Percentiles rank a stretch among this genome's conserved stretches.
Conservation (phyloP, 2,797 vertebrate genomes). For the Catharus ustulatus region DNA sequence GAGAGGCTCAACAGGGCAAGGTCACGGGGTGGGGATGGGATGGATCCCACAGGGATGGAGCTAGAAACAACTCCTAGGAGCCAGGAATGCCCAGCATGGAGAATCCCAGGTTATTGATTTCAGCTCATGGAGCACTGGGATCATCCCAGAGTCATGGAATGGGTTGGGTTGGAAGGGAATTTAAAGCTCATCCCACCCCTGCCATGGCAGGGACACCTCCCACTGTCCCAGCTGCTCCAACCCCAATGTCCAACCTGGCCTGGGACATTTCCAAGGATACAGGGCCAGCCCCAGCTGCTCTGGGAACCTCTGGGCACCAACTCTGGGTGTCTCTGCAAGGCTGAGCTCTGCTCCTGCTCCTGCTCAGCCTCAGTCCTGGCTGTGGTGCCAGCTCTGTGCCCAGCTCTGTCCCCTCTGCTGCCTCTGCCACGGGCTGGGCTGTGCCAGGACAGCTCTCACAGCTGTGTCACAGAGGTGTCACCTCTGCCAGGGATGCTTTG, state of each 20-base stretch:
- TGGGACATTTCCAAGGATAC: not conserved
- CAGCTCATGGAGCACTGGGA: not conserved
- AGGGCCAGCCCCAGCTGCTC: not conserved
- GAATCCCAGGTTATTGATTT: not conserved
- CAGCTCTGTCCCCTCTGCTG: not conserved
- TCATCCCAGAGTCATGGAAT: not conserved
- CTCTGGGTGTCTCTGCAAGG: not conserved
- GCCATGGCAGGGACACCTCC: not conserved
- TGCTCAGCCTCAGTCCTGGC: not conserved
- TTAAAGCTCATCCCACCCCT: accelerated
- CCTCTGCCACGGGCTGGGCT: accelerated
- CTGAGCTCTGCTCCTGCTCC: not conserved
- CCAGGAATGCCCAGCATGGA: not conserved
- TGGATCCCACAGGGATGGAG: not conserved
- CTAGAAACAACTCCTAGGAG: accelerated
- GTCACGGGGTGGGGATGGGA: not conserved
- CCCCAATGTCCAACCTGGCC: not conserved
- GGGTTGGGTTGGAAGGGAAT: accelerated
- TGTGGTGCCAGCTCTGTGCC: not conserved
- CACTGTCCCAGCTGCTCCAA: not conserved
- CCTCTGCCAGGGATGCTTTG: not conserved
- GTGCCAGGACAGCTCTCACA: not conserved
- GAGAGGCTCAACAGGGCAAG: accelerated
- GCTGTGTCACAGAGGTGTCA: not conserved
- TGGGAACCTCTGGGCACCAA: not conserved